phyloP scores from a whole-genome alignment of 2,888 invertebrate species.

The Polydrusus cervinus region DNA sequence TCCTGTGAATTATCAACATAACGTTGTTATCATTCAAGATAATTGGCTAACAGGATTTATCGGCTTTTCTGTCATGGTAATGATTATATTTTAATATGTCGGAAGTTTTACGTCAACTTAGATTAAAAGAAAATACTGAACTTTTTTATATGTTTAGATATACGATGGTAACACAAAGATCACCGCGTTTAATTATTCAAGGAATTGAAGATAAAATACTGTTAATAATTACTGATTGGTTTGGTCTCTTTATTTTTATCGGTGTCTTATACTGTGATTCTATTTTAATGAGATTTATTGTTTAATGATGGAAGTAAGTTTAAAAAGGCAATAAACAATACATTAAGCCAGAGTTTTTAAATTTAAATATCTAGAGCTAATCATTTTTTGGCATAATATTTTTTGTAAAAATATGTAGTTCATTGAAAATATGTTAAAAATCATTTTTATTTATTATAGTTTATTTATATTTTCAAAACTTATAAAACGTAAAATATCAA shows the following conservation, averaged over 20 bases:
- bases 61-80: conserved; percentile 17
- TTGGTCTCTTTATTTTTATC: conserved; percentile 24
- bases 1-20: conserved; percentile 7
- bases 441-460: too few relatives aligned
- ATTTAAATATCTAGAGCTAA: too few relatives aligned
- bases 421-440: too few relatives aligned
- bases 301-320: too few relatives aligned
- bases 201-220: background rate
- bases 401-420: too few relatives aligned
- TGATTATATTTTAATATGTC: conserved; percentile 4
- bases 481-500: too few relatives aligned
- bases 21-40: background rate
- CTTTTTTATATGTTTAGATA: conserved; percentile 21
- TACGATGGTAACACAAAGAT: conserved; percentile 14
- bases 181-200: conserved; percentile 16
- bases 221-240: conserved; percentile 17
- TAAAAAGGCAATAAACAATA: too few relatives aligned
- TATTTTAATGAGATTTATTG: background rate
- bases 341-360: too few relatives aligned
- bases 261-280: background rate
- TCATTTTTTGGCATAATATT: too few relatives aligned
- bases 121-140: background rate
- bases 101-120: conserved; percentile 10
- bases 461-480: too few relatives aligned
- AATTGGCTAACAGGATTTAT: conserved; percentile 18